Conservation (phyloP, 2,113 vertebrate species). For the Zosterops japonicus region DNA sequence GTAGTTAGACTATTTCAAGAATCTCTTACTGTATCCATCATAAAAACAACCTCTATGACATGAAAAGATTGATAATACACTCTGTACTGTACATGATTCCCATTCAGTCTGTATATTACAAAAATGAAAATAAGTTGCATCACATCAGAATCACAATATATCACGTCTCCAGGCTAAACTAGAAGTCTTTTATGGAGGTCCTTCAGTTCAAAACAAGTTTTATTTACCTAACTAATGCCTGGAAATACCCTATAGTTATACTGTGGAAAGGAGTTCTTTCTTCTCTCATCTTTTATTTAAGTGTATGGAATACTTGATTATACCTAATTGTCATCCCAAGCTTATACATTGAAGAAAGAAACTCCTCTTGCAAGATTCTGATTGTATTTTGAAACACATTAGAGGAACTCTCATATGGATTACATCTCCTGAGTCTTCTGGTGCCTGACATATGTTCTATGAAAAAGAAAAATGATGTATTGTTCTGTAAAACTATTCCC, state of each 20-base stretch:
- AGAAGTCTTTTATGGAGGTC: background rate
- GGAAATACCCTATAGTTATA: background rate
- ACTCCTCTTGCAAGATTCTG: background rate
- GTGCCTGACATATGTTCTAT: constrained; percentile 28
- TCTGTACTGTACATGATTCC: background rate
- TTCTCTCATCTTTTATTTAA: background rate
- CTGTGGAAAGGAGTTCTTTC: background rate
- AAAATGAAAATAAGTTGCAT: background rate
- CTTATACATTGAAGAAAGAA: background rate
- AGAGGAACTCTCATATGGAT: constrained; percentile 36
- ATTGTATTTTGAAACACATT: background rate
- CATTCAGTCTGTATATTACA: background rate
- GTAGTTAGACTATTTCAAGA: background rate
- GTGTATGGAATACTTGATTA: background rate
- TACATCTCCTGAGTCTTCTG: constrained; percentile 17
- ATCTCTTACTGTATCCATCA: background rate
- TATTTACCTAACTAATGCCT: background rate
- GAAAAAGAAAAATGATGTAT: constrained; percentile 17
- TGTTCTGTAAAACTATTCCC: constrained; percentile 39
- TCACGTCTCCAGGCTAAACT: background rate
- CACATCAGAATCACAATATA: background rate
- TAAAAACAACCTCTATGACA: background rate
- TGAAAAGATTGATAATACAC: background rate
- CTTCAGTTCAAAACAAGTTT: background rate
- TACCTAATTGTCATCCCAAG: background rate